Evolutionary conservation across 2,797 vertebrate genomes (phyloP), one percentile per base, ranked within the genome.

Genomic region (Sebastes ruberrimus): DNA sequence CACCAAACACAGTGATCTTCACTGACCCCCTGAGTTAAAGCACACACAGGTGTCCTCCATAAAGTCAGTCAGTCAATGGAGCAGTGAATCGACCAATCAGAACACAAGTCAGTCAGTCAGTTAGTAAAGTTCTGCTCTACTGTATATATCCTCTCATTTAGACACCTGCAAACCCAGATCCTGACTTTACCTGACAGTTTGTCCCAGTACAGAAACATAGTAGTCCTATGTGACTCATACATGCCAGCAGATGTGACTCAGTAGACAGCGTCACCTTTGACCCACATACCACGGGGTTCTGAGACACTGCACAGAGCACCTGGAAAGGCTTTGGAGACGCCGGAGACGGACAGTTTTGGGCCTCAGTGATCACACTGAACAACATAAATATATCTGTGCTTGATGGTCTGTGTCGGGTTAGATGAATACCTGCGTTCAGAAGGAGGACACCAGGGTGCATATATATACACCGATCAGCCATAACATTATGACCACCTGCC

Each of bases 251-350:
- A 27, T n/a, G 7, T 76, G 71, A 76, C 56, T 75, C 79, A 56
- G 3, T 49, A 49, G 42, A 49, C 42, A 49, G 42, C 23, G 38
- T 60, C 4, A 73, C 69, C 73, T 80, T 66, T 77, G 59, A 80
- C 53, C 76, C 42, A 60, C 20, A 72, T 65, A 20, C 71, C 67
- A n/a, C 1, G 14, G 55, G 71, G 6, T 22, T 78, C 18, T 56
- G 60, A 38, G 70, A 69, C 59, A 27, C 57, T 11, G 22, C 46
- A n/a, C 33, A 28, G 23, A 74, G 14, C 71, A 33, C 62, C 65
- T 71, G 35, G 35, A 49, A 56, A 61, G 35, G 38, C 16, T 78
- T 60, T 35, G 13, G 4, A n/a, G 49, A 52, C 2, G 6, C 16
- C 7, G 42, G 42, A 46, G 42, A 46, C 3, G 42, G 42, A 49